Conservation (phyloP, 2,888 invertebrate species). For the Trichogramma dendrolimi region DNA sequence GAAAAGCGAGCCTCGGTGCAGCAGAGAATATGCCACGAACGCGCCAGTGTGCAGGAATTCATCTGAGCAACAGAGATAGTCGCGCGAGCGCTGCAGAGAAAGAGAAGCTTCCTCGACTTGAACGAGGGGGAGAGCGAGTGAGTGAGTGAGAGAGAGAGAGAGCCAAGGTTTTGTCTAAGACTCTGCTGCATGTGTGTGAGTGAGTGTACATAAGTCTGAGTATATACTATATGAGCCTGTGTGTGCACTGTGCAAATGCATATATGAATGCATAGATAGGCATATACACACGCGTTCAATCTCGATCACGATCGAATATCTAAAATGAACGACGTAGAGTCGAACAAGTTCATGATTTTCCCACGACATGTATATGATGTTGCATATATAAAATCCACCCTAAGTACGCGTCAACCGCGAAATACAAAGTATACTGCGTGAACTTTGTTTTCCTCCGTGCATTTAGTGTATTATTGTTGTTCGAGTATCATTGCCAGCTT, state of each 20-base stretch:
- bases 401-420: too few species aligned
- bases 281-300: constrained; percentile 15
- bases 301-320: constrained; percentile 29
- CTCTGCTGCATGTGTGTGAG: background rate
- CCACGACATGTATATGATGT: constrained; percentile 20
- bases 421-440: too few species aligned
- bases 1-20: constrained; percentile 16
- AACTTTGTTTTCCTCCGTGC: too few species aligned
- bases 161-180: constrained; percentile 4
- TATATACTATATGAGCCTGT: constrained; percentile 5
- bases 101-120: constrained; percentile 8
- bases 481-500: too few species aligned
- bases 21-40: constrained; percentile 18
- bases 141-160: constrained; percentile 5
- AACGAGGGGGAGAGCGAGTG: constrained; percentile 10
- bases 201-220: background rate
- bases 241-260: too few species aligned
- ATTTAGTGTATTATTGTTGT: too few species aligned
- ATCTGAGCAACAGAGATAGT: constrained; percentile 11
- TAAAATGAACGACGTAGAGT: constrained; percentile 14
- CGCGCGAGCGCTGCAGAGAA: constrained; percentile 6
- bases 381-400: too few species aligned
- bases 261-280: too few species aligned
- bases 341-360: constrained; percentile 30
- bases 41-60: background rate